Evolutionary conservation across 2,888 invertebrate species (phyloP).

Genomic region (Caenorhabditis virilis): DNA sequence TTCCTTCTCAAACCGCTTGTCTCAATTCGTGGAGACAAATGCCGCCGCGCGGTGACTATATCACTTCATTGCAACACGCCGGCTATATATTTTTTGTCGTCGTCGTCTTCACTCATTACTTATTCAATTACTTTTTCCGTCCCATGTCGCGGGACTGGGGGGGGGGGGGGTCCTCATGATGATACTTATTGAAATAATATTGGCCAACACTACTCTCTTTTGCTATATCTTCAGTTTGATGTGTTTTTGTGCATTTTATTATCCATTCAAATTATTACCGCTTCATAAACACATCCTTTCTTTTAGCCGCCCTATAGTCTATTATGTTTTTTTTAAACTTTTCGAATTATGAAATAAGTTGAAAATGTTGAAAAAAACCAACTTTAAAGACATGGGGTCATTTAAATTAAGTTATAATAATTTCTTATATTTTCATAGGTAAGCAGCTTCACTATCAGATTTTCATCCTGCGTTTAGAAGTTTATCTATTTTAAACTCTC

Average conservation of each 20-base stretch:
- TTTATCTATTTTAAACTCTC: no score
- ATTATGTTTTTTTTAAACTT: no score
- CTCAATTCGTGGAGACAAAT: slow-evolving; percentile 28
- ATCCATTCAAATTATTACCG: background rate
- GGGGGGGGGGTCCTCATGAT: slow-evolving; percentile 7
- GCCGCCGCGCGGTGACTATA: slow-evolving; percentile 23
- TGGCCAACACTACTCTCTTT: background rate
- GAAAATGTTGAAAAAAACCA: no score
- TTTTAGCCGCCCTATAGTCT: no score
- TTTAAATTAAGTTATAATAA: no score
- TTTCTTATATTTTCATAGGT: no score
- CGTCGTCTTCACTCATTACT: slow-evolving; percentile 34
- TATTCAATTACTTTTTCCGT: slow-evolving; percentile 36
- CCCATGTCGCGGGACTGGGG: no score
- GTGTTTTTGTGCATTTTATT: background rate
- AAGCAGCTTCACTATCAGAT: no score
- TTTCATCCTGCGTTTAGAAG: no score
- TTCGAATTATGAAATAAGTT: no score
- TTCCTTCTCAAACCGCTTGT: no score
- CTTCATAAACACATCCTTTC: background rate
- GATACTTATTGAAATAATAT: slow-evolving; percentile 31
- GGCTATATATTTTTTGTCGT: slow-evolving; percentile 10
- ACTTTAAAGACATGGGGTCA: no score
- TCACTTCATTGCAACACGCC: slow-evolving; percentile 23
- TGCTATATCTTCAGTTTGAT: background rate